Percentiles rank a stretch among this genome's conserved stretches.
These are phyloP conservation scores for Clavelina lepadiformis DNA, from an alignment of 23 tunicate genomes.

Conservation along the genomic window DNA sequence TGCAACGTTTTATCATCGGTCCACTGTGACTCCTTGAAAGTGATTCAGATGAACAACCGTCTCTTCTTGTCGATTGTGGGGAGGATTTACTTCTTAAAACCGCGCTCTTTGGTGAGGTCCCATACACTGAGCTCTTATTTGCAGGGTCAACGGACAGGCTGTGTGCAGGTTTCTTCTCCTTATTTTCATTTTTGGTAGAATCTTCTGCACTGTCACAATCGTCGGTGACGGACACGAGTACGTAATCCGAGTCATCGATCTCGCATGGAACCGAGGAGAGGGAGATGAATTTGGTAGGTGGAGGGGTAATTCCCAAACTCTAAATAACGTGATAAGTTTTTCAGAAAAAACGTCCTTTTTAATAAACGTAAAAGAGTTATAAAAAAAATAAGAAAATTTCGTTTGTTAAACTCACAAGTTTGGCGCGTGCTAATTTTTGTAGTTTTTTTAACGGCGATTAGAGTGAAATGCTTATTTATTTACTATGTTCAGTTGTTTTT, in stretches of 20 bases:
- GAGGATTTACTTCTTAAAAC: slow-evolving; percentile 29
- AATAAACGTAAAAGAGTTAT: background rate
- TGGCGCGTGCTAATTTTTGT: no score
- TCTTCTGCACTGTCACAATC: background rate
- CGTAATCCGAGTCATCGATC: slow-evolving; percentile 45
- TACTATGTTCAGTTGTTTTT: background rate
- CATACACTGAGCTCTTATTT: no score
- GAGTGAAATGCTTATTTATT: no score
- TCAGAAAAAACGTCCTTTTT: slow-evolving; percentile 2
- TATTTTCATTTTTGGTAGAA: background rate
- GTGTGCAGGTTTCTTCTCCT: background rate
- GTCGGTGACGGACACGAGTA: slow-evolving; percentile 21
- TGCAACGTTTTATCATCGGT: slow-evolving; percentile 11
- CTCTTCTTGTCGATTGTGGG: slow-evolving; percentile 17
- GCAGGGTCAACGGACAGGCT: background rate
- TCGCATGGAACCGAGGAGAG: slow-evolving; percentile 34
- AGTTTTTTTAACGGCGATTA: no score
- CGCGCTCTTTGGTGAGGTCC: background rate
- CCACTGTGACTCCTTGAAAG: slow-evolving; percentile 42
- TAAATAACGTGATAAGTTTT: background rate
- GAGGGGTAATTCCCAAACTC: slow-evolving; percentile 8
- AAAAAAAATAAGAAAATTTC: no score
- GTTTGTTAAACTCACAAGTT: no score
- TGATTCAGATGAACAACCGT: background rate
- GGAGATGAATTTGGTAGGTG: background rate